Base-by-base conservation (phyloP, 2,113 vertebrate genomes). In the Shinisaurus crocodilurus region DNA sequence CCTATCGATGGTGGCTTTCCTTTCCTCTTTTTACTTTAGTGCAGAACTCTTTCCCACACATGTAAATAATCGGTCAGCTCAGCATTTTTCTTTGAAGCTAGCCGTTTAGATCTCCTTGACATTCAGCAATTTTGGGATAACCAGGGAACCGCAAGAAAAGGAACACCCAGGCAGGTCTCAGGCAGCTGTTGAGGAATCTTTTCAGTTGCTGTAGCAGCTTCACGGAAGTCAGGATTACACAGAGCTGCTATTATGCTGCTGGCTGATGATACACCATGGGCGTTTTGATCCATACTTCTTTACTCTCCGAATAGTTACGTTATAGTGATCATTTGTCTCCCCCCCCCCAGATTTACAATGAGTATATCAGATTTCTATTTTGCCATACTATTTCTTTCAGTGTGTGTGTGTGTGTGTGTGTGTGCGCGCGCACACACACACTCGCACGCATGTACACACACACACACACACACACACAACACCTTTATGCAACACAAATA, bases 81-180 rank as follows among this genome's bases (percentile, higher is more conserved):
- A 82, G 34, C 34, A n/a, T 4, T 10, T 91, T 88, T 88, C 89
- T 32, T 48, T 94, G 79, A 13, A 89, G 6, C 60, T 93, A n/a
- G 25, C 7, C 77, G 79, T 93, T 91, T 70, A 90, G 45, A 92
- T 88, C 76, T 84, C 16, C 10, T 80, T 94, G 85, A 88, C 27
- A 63, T 18, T 67, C 1, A 48, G 63, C n/a, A 81, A 32, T 89
- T 79, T 32, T 91, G 37, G 29, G 8, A 80, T 89, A 57, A 91
- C 87, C 85, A 15, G 90, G 84, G 23, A 93, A 94, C 93, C 84
- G 85, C 82, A 85, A 86, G 25, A 89, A 77, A 93, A 94, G 25
- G 63, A 92, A 91, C 83, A 93, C 54, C 15, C 84, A 69, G 40
- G 67, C 25, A 83, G 74, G 86, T 90, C 82, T 91, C 77, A 81